These are phyloP conservation scores for Thysanoteuthis rhombus DNA, from an alignment of 2,888 invertebrate species.

Conservation along the genomic window DNA sequence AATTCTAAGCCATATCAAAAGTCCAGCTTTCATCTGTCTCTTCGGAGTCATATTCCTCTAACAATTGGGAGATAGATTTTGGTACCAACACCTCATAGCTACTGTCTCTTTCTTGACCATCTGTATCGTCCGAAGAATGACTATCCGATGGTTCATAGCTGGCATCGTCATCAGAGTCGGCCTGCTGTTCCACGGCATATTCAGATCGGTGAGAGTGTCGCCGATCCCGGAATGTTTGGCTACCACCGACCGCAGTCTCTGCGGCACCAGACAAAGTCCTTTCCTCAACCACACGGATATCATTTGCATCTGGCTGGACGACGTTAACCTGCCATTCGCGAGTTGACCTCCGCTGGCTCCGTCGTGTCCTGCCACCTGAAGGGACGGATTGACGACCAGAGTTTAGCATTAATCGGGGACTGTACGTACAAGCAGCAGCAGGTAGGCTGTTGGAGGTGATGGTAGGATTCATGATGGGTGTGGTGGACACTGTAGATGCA, in stretches of 20 bases:
- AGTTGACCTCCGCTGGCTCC: background rate
- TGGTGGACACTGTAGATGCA: background rate
- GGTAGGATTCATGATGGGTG: background rate
- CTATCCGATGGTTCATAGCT: constrained; percentile 21
- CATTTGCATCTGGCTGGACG: background rate
- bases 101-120: constrained; percentile 43
- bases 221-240: background rate
- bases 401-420: background rate
- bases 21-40: constrained; percentile 52
- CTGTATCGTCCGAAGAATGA: constrained; percentile 32
- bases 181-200: background rate
- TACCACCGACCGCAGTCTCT: background rate
- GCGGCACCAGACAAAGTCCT: background rate
- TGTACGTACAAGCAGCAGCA: background rate
- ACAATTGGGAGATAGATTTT: constrained; percentile 44
- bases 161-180: constrained; percentile 1
- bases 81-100: constrained; percentile 49
- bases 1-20: constrained; percentile 22
- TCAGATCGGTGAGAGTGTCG: background rate
- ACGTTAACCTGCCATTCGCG: background rate
- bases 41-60: constrained; percentile 46
- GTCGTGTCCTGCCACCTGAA: background rate
- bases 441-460: background rate
- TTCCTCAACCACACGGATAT: background rate
- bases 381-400: background rate